phyloP scores from a whole-genome alignment of 2,797 vertebrate genomes.

The Telmatherina bonti region DNA sequence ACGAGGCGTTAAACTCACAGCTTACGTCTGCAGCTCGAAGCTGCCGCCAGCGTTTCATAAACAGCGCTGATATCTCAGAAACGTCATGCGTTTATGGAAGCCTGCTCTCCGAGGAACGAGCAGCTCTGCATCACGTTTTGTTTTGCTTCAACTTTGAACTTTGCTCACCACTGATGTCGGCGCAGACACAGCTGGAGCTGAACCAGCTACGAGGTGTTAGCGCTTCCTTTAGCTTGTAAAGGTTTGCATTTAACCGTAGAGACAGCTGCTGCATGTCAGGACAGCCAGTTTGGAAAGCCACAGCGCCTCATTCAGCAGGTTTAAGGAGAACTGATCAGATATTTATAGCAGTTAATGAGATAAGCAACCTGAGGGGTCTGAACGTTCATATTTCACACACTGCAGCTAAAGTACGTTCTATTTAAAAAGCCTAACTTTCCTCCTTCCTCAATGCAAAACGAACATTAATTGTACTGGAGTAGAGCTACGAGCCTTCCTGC shows the following conservation, averaged over 20 bases:
- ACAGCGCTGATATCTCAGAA: conserved; percentile 36
- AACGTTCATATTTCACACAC: neutral
- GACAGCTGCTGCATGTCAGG: neutral
- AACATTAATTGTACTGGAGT: conserved; percentile 4
- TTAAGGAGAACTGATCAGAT: neutral
- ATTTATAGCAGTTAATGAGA: neutral
- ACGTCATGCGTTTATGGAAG: conserved; percentile 58
- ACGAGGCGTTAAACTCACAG: conserved; percentile 39
- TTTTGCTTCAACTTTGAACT: conserved; percentile 58
- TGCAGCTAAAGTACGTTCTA: neutral
- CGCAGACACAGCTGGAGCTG: too few relatives aligned
- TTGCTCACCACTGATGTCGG: conserved; percentile 22
- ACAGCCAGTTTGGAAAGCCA: neutral
- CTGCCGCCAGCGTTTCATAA: conserved; percentile 34
- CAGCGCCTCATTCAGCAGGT: neutral
- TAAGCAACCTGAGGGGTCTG: conserved; percentile 3
- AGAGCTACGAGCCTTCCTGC: conserved; percentile 10
- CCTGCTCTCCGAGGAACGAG: conserved; percentile 30
- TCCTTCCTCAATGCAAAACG: neutral
- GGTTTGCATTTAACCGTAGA: neutral
- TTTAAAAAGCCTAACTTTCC: neutral
- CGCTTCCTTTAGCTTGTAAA: too few relatives aligned
- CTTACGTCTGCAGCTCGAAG: conserved; percentile 31
- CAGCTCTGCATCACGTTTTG: conserved; percentile 43
- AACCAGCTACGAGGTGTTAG: neutral